phyloP scores from a whole-genome alignment of 2,113 vertebrate species.

The Cheilinus undulatus region DNA sequence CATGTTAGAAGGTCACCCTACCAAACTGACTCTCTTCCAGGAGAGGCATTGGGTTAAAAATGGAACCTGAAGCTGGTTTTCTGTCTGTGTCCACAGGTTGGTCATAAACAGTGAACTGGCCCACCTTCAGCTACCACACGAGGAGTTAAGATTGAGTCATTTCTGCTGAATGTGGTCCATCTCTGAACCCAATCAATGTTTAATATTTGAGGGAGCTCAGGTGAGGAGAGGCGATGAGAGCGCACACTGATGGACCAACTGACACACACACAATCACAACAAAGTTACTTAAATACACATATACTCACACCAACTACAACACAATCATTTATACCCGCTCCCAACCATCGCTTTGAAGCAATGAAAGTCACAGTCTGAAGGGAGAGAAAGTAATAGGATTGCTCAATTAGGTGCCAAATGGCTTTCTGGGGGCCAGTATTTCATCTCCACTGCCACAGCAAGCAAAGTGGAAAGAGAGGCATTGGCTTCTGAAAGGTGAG shows the following conservation, averaged over 20 bases:
- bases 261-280: slow-evolving; percentile 53
- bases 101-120: slow-evolving; percentile 38
- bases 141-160: slow-evolving; percentile 50
- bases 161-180: slow-evolving; percentile 45
- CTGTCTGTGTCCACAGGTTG: slow-evolving; percentile 16
- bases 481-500: slow-evolving; percentile 73
- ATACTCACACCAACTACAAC: slow-evolving; percentile 67
- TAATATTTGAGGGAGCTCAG: slow-evolving; percentile 60
- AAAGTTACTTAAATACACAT: slow-evolving; percentile 76
- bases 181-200: slow-evolving; percentile 61
- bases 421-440: slow-evolving; percentile 85
- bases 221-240: slow-evolving; percentile 50
- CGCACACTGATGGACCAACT: slow-evolving; percentile 13
- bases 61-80: slow-evolving; percentile 12
- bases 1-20: slow-evolving; percentile 7
- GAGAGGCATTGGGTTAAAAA: background rate
- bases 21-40: slow-evolving; percentile 9
- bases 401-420: slow-evolving; percentile 88
- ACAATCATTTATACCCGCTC: slow-evolving; percentile 73
- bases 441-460: slow-evolving; percentile 82
- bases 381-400: slow-evolving; percentile 85
- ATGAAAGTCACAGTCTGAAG: slow-evolving; percentile 81
- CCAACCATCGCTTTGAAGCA: slow-evolving; percentile 72
- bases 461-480: slow-evolving; percentile 78
- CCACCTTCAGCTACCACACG: slow-evolving; percentile 18